Evolutionary conservation across 2,888 invertebrate species (phyloP), one percentile per base, ranked within the genome.

Genomic region (Desoria tigrina): DNA sequence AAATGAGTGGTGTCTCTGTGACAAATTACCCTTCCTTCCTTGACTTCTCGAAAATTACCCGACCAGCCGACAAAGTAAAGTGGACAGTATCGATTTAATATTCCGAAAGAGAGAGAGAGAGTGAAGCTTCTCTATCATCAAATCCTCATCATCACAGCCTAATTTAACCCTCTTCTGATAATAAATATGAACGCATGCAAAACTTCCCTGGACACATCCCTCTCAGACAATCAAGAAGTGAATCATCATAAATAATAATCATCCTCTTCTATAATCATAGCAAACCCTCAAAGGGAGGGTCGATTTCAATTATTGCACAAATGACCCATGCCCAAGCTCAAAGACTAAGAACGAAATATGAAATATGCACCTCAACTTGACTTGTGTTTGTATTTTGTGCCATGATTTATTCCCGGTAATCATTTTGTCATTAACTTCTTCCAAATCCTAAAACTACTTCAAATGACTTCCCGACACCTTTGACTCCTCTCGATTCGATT

Each of bases 71-170:
- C 69, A 64, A 56, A 57, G 26, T 61, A 45, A 69, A 72, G 68
- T 72, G 72, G 72, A 69, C 69, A 68, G 45, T 70, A 72, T 72
- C 66, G 72, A 72, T 72, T 70, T 68, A 72, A 72, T 72, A 72
- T 54, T 55, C 55, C 39, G 57, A 23, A 28, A 45, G 14, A 56
- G 57, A 42, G 26, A 58, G 58, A 58, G 39, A 32, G 54, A 39
- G 39, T n/a, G 23, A 39, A 23, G 32, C 49, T 56, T 57, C 49
- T 28, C 37, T 57, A 63, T 63, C 57, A 57, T 60, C 51, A 55
- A 32, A 42, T 28, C 54, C 37, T 45, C 57, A 57, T 61, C 61
- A 61, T 56, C 54, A 66, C 57, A 59, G 53, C 53, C 55, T 57
- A 57, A 42, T 57, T 57, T 42, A 21, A 18, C 26, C 37, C 56